Base-by-base conservation (phyloP, 2,888 invertebrate genomes). In the Odontothrips loti region DNA sequence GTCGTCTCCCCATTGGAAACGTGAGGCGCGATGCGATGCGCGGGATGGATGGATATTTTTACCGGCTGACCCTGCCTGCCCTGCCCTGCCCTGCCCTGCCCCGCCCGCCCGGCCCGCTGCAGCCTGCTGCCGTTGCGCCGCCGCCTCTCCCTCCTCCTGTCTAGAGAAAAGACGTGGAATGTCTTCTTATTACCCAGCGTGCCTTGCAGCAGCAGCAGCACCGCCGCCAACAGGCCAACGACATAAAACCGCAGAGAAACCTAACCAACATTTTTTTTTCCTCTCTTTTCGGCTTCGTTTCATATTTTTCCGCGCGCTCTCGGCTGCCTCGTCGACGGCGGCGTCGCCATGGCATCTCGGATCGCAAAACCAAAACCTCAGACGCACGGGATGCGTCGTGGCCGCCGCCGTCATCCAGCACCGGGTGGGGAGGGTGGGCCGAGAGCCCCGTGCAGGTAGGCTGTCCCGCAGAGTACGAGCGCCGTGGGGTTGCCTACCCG, bases 181-280 rank as follows among this genome's bases (percentile, higher is more conserved):
- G 68, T 27, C 68, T 75, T 27, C 68, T 27, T 75, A 75, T 75
- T 75, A 75, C 68, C 68, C 23, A 27, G 68, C 58, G 58, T 43
- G 34, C 34, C 34, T 43, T 43, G 34, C 34, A 43, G 34, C 34
- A 6, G 34, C 34, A 43, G 34, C 34, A 43, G 34, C 34, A 43
- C 34, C 34, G 34, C 34, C 34, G 34, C 34, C 34, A 43, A 43
- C 34, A 43, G 68, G 68, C 23, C 68, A 75, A 75, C 68, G 68
- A 75, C 68, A 75, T 27, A 75, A 75, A 75, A 75, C 68, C 68
- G 68, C 68, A 75, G 68, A 75, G 68, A 75, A 27, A 75, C n/a
- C 23, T 23, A 75, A 75, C 58, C 58, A 58, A 58, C 20, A 4
- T 43, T 43, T 43, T 43, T 43, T 43, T 4, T 43, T 43, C 2